Evolutionary conservation across 2,113 vertebrate species (phyloP), one percentile per base, ranked within the genome.

Genomic region (Agapornis roseicollis): DNA sequence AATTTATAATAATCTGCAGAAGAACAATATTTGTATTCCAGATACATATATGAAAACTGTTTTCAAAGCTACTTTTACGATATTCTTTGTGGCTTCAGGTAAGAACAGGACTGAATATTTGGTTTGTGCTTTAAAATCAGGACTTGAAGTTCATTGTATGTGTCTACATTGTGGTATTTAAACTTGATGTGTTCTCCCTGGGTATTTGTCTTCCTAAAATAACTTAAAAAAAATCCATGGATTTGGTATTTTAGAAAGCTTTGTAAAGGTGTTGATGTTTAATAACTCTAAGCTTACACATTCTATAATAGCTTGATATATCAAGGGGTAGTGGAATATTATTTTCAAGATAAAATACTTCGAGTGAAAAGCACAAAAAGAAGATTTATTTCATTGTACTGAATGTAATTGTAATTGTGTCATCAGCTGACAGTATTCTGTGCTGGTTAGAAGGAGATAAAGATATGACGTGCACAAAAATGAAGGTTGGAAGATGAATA

Each of bases 401-500:
- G 60, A 77, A 23, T 90, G 77, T 65, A 81, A 83, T 68, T 92
- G 19, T 85, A 72, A 79, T 91, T 72, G 68, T 74, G 31, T 61
- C 69, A 91, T 96, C 92, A 91, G 55, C 68, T 94, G 90, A 74
- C 88, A 94, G 85, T 88, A 87, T 81, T 89, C 80, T 89, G 5
- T 91, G 79, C 92, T 81, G 41, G 53, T 28, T 68, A 72, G 37
- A 33, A 76, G 29, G 17, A 96, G 95, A 97, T 96, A 96, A 97
- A 97, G 85, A 86, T 92, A 85, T 22, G 72, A 90, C 31, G 56
- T 3, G 31, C 6, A 2, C 41, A 33, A 56, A 92, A 90, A 80
- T 61, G 90, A 97, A 82, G 86, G 47, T 37, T 88, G 65, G 61
- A 81, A 93, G 93, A 92, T 96, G 92, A 97, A 98, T 97, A 94